These are phyloP conservation scores for Galerucella nymphaeae DNA, from an alignment of 2,888 invertebrate species.

Conservation along the genomic window DNA sequence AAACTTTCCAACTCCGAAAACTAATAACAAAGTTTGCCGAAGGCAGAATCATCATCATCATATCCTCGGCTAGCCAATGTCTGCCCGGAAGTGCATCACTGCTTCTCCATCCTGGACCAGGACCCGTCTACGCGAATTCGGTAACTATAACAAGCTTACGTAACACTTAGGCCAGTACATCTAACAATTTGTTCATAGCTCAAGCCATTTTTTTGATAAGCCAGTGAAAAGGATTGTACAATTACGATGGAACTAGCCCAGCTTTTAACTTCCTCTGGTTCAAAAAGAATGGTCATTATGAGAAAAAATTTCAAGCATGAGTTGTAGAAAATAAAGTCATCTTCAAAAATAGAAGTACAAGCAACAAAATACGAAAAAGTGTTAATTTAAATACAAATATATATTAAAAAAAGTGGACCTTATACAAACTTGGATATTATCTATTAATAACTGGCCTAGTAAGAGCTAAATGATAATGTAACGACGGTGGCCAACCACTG, in stretches of 20 bases:
- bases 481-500: conserved; percentile 62
- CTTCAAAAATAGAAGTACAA: too few species aligned
- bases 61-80: conserved; percentile 24
- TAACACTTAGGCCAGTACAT: conserved; percentile 23
- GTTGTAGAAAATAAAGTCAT: too few species aligned
- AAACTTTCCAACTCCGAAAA: conserved; percentile 25
- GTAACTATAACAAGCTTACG: conserved; percentile 61
- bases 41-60: conserved; percentile 33
- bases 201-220: background rate
- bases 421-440: background rate
- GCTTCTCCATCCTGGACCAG: conserved; percentile 50
- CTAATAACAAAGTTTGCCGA: conserved; percentile 30
- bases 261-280: too few species aligned
- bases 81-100: conserved; percentile 53
- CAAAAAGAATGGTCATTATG: too few species aligned
- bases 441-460: conserved; percentile 4
- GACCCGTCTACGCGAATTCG: conserved; percentile 58
- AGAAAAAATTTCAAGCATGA: too few species aligned
- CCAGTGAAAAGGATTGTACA: too few species aligned
- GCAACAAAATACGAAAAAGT: too few species aligned
- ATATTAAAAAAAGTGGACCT: too few species aligned
- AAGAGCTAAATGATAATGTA: conserved; percentile 45
- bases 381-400: too few species aligned
- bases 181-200: background rate
- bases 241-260: too few species aligned